These are phyloP conservation scores for Microtus richardsoni DNA, from an alignment of 2,113 vertebrate genomes.

Conservation along the genomic window DNA sequence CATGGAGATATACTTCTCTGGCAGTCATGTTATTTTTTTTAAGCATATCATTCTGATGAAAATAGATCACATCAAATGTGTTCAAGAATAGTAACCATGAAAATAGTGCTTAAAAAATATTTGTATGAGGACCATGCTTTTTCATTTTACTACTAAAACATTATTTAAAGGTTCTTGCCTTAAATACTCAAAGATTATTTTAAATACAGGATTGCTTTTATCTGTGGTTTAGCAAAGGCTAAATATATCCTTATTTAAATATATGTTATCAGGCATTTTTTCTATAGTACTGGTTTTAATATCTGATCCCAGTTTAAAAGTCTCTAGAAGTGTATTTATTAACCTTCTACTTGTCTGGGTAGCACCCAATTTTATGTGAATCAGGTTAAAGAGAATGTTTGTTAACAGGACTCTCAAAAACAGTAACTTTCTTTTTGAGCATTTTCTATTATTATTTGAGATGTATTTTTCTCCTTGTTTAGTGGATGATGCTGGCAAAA, in stretches of 20 bases:
- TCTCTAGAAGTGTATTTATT: conserved; percentile 41
- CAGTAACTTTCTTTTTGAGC: conserved; percentile 36
- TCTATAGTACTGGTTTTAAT: conserved; percentile 16
- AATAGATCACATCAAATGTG: conserved; percentile 25
- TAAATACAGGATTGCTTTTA: conserved; percentile 24
- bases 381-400: conserved; percentile 45
- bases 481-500: conserved; percentile 99
- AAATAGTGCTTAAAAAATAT: conserved; percentile 26
- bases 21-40: background rate
- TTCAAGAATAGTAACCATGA: conserved; percentile 26
- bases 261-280: background rate
- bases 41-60: background rate
- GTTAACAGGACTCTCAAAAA: conserved; percentile 46
- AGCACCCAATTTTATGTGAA: conserved; percentile 49
- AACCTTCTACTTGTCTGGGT: conserved; percentile 13
- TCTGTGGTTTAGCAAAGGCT: background rate
- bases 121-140: conserved; percentile 1
- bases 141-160: conserved; percentile 13
- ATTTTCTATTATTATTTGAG: conserved; percentile 48
- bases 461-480: conserved; percentile 75
- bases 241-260: background rate
- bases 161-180: background rate
- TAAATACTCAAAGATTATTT: conserved; percentile 13
- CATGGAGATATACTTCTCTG: background rate
- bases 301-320: background rate